Percentiles rank a stretch among this genome's conserved stretches.
These are phyloP conservation scores for Ifrita kowaldi DNA, from an alignment of 2,113 vertebrate genomes.

Conservation along the genomic window DNA sequence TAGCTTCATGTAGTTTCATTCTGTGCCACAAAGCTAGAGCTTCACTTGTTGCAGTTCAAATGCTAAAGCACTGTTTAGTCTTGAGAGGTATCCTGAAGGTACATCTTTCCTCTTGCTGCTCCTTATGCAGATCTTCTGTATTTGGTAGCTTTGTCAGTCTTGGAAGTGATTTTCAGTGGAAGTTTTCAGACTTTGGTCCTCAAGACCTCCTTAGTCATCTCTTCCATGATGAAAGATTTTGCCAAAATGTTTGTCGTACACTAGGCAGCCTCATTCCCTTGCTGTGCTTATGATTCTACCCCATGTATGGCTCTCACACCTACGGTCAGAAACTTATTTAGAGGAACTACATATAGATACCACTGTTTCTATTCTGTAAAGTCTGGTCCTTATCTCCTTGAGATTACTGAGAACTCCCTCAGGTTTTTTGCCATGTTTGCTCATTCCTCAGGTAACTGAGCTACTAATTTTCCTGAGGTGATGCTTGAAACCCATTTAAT, in stretches of 20 bases:
- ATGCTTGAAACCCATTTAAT: not conserved
- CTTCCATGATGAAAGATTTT: not conserved
- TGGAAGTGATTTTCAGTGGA: not conserved
- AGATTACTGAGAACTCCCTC: not conserved
- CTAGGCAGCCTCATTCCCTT: not conserved
- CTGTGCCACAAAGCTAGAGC: not conserved
- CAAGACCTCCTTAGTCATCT: not conserved
- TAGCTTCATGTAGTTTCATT: not conserved
- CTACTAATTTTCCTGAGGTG: not conserved
- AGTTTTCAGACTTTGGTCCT: not conserved
- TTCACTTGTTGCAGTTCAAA: not conserved
- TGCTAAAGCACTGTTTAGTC: not conserved
- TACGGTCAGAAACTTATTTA: not conserved
- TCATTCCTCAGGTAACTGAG: not conserved
- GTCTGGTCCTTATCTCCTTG: not conserved
- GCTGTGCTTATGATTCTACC: not conserved
- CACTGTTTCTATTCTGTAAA: not conserved
- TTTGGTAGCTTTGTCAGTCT: not conserved
- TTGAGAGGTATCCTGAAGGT: not conserved
- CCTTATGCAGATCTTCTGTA: not conserved
- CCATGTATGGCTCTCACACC: accelerated
- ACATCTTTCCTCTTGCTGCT: not conserved
- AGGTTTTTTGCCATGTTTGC: not conserved
- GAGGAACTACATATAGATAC: not conserved
- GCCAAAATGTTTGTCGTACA: not conserved